Conservation (phyloP, 2,888 invertebrate genomes). For the Scelioninae gen. 1 region DNA sequence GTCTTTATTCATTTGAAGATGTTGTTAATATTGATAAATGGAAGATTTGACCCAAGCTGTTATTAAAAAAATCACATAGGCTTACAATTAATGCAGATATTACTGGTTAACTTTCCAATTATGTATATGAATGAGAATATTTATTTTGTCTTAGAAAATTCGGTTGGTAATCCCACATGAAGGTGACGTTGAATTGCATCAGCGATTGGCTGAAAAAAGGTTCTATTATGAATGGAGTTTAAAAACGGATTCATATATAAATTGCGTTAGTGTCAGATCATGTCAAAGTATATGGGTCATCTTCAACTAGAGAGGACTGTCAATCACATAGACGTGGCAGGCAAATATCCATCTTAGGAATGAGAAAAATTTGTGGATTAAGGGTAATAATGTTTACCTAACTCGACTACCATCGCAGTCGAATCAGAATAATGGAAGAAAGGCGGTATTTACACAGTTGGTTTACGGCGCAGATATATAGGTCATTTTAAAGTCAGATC, state of each 20-base stretch:
- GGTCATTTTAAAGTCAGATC: slow-evolving; percentile 69
- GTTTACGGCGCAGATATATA: slow-evolving; percentile 49
- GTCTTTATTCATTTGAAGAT: too few relatives aligned
- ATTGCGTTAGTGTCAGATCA: slow-evolving; percentile 26
- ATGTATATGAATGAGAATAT: too few relatives aligned
- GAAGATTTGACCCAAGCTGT: too few relatives aligned
- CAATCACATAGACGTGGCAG: slow-evolving; percentile 28
- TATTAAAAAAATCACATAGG: too few relatives aligned
- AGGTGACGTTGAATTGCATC: neutral
- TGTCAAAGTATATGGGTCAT: slow-evolving; percentile 47
- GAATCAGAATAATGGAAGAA: slow-evolving; percentile 51
- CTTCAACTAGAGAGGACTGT: slow-evolving; percentile 20
- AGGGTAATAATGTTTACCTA: slow-evolving; percentile 53
- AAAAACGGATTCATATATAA: slow-evolving; percentile 15
- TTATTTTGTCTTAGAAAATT: too few relatives aligned
- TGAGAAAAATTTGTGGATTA: slow-evolving; percentile 33
- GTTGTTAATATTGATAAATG: too few relatives aligned
- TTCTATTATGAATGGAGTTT: too few relatives aligned
- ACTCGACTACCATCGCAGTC: slow-evolving; percentile 36
- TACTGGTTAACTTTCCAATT: too few relatives aligned
- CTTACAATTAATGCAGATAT: too few relatives aligned
- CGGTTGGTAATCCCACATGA: too few relatives aligned
- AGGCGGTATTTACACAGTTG: slow-evolving; percentile 53
- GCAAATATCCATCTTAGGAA: slow-evolving; percentile 40
- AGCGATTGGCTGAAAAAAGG: too few relatives aligned